Evolutionary conservation across 2,888 invertebrate species (phyloP), one percentile per base, ranked within the genome.

Genomic region (Diplazon laetatorius): DNA sequence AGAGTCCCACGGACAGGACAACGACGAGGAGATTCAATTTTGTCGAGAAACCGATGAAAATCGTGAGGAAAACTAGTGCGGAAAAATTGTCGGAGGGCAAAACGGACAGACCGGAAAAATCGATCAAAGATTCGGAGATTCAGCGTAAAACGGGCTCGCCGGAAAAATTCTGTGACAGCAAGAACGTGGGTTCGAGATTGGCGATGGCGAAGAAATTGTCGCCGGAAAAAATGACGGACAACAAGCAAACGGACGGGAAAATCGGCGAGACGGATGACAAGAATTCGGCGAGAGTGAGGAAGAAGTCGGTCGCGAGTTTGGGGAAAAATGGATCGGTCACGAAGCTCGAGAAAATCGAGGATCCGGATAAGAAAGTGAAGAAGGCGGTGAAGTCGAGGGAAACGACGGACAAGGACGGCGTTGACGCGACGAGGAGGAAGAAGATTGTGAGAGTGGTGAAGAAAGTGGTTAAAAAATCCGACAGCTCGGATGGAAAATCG

Each of bases 41-140:
- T 16, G 30, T 60, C 37, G 82, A 83, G n/a, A 86, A 83, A 22
- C 69, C 63, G 12, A 48, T 68, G 16, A 83, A 83, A 2, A 83
- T 83, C 10, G 76, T 82, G 42, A 89, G 87, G 55, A 87, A 87
- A 69, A 39, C 75, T 12, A 88, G 85, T 77, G 85, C 87, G 10
- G 87, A 89, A 42, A 89, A 88, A 68, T 70, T 83, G 3, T 30
- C 83, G 85, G 85, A 84, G 86, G 87, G 80, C 80, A 82, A 70
- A 84, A 81, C 39, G 68, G 85, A 84, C 74, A 85, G 83, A 92
- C 92, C 76, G 92, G 92, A 85, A 88, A 90, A 63, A 86, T 62
- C 30, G 68, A 65, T 18, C 1, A 78, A 63, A 14, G 81, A 83
- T 2, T 82, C 82, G 20, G 82, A 82, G 18, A 60, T 46, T 6